These are phyloP conservation scores for Suricata suricatta DNA, from an alignment of 2,113 vertebrate species.

Conservation along the genomic window DNA sequence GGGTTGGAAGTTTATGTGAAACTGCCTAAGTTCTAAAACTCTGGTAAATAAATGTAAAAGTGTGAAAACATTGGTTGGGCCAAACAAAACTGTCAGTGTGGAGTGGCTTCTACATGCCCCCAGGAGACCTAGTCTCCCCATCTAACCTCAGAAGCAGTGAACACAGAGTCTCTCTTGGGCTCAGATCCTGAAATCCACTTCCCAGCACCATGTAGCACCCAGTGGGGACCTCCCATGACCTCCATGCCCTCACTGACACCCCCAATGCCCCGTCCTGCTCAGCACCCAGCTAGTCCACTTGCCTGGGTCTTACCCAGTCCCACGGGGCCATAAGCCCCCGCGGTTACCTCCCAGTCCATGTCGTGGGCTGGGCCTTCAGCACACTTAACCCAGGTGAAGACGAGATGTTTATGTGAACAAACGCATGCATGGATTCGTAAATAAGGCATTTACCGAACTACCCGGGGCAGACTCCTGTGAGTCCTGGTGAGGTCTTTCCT, in stretches of 20 bases:
- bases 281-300: not conserved
- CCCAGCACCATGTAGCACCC: not conserved
- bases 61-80: constrained; percentile 35
- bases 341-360: not conserved
- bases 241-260: rapidly evolving
- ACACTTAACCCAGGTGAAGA: not conserved
- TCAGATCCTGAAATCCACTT: not conserved
- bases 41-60: constrained; percentile 48
- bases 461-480: not conserved
- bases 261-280: no score
- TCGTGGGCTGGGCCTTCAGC: not conserved
- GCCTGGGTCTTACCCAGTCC: not conserved
- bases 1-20: constrained; percentile 8
- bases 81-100: not conserved
- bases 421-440: rapidly evolving
- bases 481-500: not conserved
- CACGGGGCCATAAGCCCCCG: not conserved
- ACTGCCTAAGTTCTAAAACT: constrained; percentile 11
- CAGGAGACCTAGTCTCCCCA: not conserved
- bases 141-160: not conserved
- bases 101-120: not conserved
- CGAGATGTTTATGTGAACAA: not conserved
- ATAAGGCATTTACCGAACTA: not conserved
- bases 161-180: not conserved
- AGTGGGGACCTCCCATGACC: rapidly evolving